Evolutionary conservation across 1,140 invertebrate genomes (phyloP).

Genomic region (Brachionus plicatilis): DNA sequence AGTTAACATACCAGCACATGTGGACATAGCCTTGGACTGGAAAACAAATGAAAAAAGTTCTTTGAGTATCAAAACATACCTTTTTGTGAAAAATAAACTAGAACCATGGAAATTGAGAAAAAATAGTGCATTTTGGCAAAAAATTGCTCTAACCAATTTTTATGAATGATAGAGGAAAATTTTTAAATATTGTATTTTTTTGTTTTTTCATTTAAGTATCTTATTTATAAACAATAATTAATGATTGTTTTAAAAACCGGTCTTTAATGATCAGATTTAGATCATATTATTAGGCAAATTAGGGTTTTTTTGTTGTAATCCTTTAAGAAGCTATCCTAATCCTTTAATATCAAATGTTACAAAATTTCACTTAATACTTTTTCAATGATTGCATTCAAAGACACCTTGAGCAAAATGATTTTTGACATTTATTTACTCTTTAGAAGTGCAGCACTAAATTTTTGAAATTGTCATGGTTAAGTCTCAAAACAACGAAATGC

Average conservation of each 20-base stretch:
- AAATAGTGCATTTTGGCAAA: not conserved
- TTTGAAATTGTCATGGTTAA: not conserved
- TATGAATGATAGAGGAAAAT: not conserved
- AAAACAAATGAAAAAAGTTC: not conserved
- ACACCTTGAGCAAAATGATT: not conserved
- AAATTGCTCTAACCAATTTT: not conserved
- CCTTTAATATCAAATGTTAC: not conserved
- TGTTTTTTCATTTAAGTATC: not conserved
- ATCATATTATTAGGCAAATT: not conserved
- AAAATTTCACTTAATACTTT: not conserved
- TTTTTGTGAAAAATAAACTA: not conserved
- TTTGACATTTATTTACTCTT: too few species aligned
- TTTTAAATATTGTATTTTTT: not conserved
- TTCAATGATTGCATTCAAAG: not conserved
- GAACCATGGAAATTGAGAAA: not conserved
- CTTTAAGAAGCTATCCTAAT: not conserved
- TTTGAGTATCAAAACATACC: not conserved
- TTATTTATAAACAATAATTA: not conserved
- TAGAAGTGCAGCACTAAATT: not conserved
- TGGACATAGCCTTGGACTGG: not conserved
- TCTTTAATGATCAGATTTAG: not conserved
- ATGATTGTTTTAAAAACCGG: not conserved
- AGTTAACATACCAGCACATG: constrained; percentile 38
- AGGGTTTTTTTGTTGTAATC: not conserved
- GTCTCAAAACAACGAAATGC: not conserved